Conservation (phyloP, 2,797 vertebrate species). For the Threskiornis aethiopicus region DNA sequence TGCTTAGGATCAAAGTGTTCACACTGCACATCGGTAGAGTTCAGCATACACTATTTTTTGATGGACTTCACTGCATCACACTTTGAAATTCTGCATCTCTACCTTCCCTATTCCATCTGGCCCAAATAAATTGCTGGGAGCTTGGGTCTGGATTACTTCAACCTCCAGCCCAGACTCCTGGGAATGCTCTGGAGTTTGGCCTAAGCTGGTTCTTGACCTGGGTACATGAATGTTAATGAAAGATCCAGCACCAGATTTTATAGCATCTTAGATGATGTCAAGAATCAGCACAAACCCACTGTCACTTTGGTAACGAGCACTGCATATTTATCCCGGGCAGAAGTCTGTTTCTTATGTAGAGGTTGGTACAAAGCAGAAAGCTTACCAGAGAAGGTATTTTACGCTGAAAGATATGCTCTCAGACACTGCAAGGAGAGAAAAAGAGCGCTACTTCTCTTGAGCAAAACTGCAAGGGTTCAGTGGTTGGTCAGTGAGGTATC, state of each 20-base stretch:
- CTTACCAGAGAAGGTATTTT: not conserved
- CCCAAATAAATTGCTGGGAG: not conserved
- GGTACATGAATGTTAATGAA: not conserved
- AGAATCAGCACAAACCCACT: not conserved
- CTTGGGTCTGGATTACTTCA: not conserved
- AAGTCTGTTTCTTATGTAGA: not conserved
- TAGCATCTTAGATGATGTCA: rapidly evolving
- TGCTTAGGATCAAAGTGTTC: not conserved
- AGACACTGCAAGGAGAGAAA: not conserved
- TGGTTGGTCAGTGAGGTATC: not conserved
- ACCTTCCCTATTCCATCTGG: not conserved
- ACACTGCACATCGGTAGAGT: not conserved
- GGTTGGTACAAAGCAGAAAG: not conserved
- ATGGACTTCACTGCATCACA: not conserved
- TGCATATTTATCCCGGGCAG: not conserved
- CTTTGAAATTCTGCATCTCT: not conserved
- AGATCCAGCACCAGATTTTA: not conserved
- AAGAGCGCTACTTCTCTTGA: not conserved
- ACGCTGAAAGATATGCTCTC: not conserved
- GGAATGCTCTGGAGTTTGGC: not conserved
- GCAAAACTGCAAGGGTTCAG: not conserved
- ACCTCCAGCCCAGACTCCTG: not conserved
- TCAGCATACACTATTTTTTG: not conserved
- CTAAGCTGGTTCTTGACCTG: not conserved
- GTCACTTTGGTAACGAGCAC: rapidly evolving